Evolutionary conservation across 2,888 invertebrate species (phyloP), one percentile per base, ranked within the genome.

Genomic region (Caenorhabditis japonica): DNA sequence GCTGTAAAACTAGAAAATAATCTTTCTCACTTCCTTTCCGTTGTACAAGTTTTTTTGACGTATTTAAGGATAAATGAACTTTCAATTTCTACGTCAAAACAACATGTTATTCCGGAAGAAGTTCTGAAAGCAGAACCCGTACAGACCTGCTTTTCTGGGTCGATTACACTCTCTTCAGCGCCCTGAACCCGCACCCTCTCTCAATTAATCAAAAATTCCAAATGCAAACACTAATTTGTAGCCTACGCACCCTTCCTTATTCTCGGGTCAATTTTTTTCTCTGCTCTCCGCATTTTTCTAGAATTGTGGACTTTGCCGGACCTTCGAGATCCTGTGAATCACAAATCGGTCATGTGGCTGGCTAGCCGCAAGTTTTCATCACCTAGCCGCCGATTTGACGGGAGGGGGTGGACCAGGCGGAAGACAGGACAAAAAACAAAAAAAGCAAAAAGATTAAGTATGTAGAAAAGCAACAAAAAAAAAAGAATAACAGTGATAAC

Each of bases 141-240:
- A 30, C 13, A 27, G 1, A 47, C 41, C 34, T 38, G 25, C 47
- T 39, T 51, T 19, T 25, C 34, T n/a, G 68, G 59, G 58, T 68
- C 68, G 59, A 59, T 59, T 68, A 68, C 59, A 68, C 68, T 59
- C 17, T 5, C 13, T n/a, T n/a, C n/a, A n/a, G n/a, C n/a, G 52
- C 38, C 2, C 12, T 17, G 39, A 36, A 21, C 46, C n/a, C 39
- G 5, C 39, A 10, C 3, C 44, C 19, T 4, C 10, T 4, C 3
- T n/a, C 25, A 46, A 70, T 70, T 61, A 61, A 70, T 70, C 70
- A 70, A 61, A 70, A 70, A 70, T 70, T 70, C 70, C 49, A 70
- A 70, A 70, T 70, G 70, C 70, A 70, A 70, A 61, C 61, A 61
- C 70, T 70, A 60, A 70, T 70, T 70, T 68, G 68, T 46, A 46